Evolutionary conservation across 2,113 vertebrate species (phyloP).

Genomic region (Muntiacus muntjak): DNA sequence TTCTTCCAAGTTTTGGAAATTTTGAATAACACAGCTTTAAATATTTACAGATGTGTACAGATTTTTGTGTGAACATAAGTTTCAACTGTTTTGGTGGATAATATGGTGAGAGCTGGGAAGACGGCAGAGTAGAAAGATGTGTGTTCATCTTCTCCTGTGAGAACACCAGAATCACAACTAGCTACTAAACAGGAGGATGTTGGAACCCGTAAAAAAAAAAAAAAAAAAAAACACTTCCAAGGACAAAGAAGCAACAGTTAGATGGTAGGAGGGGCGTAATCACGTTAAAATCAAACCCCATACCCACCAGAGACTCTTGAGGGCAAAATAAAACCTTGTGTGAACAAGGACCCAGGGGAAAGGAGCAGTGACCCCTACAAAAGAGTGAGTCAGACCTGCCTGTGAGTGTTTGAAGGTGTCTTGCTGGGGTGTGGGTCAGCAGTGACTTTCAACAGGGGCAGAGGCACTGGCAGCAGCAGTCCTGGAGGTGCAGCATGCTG

Average conservation of each 20-base stretch:
- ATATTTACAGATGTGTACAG: neutral
- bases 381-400: neutral
- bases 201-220: neutral
- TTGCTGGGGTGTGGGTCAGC: accelerated
- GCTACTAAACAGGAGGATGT: neutral
- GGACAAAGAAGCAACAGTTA: neutral
- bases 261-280: neutral
- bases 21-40: neutral
- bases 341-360: neutral
- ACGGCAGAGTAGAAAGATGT: neutral
- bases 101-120: neutral
- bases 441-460: neutral
- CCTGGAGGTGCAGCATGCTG: neutral
- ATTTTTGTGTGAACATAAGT: neutral
- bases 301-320: accelerated
- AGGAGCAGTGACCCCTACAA: neutral
- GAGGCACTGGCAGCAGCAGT: neutral
- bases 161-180: accelerated
- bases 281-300: neutral
- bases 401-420: neutral
- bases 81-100: neutral
- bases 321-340: neutral
- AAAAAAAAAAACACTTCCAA: neutral
- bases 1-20: neutral
- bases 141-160: neutral